These are phyloP conservation scores for Bugulina stolonifera DNA, from an alignment of 2,888 invertebrate species.

Conservation along the genomic window DNA sequence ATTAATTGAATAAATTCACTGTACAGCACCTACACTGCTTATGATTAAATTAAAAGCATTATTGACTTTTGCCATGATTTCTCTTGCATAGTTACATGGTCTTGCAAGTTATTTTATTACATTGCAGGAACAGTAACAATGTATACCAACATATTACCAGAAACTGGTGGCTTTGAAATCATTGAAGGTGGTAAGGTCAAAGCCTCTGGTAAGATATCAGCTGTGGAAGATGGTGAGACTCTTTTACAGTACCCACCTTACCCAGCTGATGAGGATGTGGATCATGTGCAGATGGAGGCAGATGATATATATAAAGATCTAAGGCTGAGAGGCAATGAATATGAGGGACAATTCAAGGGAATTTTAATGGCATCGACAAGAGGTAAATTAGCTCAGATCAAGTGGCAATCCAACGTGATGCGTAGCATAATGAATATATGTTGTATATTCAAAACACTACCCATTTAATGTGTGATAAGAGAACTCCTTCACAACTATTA, in stretches of 20 bases:
- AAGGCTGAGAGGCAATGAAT: slow-evolving; percentile 53
- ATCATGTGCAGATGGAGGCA: slow-evolving; percentile 33
- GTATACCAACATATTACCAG: slow-evolving; percentile 45
- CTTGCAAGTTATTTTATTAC: too few species aligned
- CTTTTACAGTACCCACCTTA: background rate
- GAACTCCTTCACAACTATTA: too few species aligned
- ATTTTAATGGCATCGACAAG: slow-evolving; percentile 63
- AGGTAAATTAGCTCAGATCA: too few species aligned
- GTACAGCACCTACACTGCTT: too few species aligned
- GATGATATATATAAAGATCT: slow-evolving; percentile 52
- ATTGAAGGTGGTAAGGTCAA: slow-evolving; percentile 77
- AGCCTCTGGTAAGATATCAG: slow-evolving; percentile 72
- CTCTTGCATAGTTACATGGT: too few species aligned
- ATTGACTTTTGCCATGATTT: too few species aligned
- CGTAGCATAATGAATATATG: too few species aligned
- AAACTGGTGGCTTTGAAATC: slow-evolving; percentile 67
- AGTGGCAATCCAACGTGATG: too few species aligned
- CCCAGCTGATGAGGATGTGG: background rate
- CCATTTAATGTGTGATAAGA: too few species aligned
- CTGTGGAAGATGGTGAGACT: slow-evolving; percentile 31
- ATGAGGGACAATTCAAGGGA: slow-evolving; percentile 58
- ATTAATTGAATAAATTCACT: too few species aligned
- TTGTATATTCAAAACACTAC: too few species aligned
- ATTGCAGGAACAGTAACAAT: slow-evolving; percentile 34
- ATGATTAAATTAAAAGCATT: too few species aligned